Percentiles rank a stretch among this genome's conserved stretches.
Conservation (phyloP, 2,113 vertebrate species). For the Prochilodus magdalenae region DNA sequence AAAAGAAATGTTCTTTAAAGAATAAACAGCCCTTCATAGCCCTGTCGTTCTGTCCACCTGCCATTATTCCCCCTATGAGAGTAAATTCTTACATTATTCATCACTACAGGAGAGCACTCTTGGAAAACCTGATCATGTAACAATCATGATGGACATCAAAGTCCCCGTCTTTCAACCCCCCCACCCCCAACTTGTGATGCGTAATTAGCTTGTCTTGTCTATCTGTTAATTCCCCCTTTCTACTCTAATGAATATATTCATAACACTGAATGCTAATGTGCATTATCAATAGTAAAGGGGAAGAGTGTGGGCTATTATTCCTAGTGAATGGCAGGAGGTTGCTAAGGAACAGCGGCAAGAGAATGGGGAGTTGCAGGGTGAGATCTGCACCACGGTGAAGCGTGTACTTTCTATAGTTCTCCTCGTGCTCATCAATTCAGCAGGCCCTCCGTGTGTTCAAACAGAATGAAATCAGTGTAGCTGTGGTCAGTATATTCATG, state of each 20-base stretch:
- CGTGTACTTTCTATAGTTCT: conserved; percentile 49
- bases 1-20: no score
- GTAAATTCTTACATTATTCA: conserved; percentile 47
- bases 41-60: conserved; percentile 67
- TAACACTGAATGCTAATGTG: conserved; percentile 72
- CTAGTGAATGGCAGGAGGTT: conserved; percentile 74
- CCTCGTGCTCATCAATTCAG: conserved; percentile 37
- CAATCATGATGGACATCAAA: conserved; percentile 59
- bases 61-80: conserved; percentile 55
- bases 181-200: conserved; percentile 42
- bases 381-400: conserved; percentile 53
- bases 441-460: conserved; percentile 11
- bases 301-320: conserved; percentile 68
- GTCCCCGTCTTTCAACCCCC: conserved; percentile 47
- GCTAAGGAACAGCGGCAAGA: conserved; percentile 73
- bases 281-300: conserved; percentile 65
- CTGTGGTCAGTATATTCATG: conserved; percentile 9
- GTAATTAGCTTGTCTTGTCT: conserved; percentile 65
- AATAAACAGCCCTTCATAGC: no score
- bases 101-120: conserved; percentile 50
- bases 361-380: conserved; percentile 48
- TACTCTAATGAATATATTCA: conserved; percentile 76
- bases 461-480: conserved; percentile 10
- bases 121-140: conserved; percentile 60
- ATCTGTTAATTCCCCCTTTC: conserved; percentile 71